Evolutionary conservation across 2,113 vertebrate genomes (phyloP).

Genomic region (Sula dactylatra): DNA sequence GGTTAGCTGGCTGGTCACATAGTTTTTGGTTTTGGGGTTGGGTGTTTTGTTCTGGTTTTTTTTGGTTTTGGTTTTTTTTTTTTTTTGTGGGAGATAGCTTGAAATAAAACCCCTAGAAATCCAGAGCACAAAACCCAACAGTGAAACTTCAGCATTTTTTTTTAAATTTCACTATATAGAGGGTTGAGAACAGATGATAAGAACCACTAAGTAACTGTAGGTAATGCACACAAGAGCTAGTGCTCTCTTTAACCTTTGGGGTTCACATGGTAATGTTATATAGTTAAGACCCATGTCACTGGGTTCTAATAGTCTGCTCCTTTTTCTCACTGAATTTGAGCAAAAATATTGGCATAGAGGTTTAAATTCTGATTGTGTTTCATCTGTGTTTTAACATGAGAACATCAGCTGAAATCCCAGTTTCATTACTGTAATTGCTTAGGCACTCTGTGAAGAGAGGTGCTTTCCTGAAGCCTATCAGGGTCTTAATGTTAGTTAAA

Average conservation of each 20-base stretch:
- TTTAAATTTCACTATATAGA: neutral
- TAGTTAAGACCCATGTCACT: neutral
- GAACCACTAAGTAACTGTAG: neutral
- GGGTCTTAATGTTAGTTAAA: neutral
- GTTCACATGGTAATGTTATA: neutral
- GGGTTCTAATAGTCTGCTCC: neutral
- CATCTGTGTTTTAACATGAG: neutral
- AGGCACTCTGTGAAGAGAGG: neutral
- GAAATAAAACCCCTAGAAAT: neutral
- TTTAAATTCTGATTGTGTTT: neutral
- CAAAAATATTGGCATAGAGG: neutral
- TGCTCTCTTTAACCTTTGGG: neutral
- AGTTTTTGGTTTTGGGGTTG: no score
- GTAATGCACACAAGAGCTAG: neutral
- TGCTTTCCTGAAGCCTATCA: neutral
- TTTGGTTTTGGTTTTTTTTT: neutral
- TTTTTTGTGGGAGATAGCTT: neutral
- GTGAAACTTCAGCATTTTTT: neutral
- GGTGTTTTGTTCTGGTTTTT: no score
- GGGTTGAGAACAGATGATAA: neutral
- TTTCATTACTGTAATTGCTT: neutral
- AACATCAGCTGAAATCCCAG: neutral
- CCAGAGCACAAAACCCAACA: neutral
- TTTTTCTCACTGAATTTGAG: neutral
- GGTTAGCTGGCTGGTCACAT: neutral